Evolutionary conservation across 1,140 invertebrate genomes (phyloP), one percentile per base, ranked within the genome.

Genomic region (Popillia japonica): DNA sequence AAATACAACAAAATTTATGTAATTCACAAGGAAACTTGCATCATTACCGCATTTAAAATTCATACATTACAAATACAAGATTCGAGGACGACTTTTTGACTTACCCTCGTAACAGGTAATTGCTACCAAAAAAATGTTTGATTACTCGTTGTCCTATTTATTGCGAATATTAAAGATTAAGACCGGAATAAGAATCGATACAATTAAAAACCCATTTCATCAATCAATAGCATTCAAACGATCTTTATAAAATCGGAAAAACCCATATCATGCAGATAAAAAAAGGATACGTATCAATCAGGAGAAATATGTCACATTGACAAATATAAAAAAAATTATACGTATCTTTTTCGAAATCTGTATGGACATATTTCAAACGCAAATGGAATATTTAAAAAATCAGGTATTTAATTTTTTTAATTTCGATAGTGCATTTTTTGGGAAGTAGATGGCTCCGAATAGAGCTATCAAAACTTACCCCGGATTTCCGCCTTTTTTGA

Each of bases 161-260:
- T 34, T 34, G n/a, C 14, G 17, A 55, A 55, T n/a, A 55, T 55
- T 55, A 0, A 4, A 55, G 48, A 6, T 55, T 17, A 2, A 55
- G 11, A 55, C 3, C n/a, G n/a, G n/a, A n/a, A n/a, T n/a, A n/a
- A 55, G 9, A 8, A 44, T 44, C 42, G 8, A 44, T 14, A 55
- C 14, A 55, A 55, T 55, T 55, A 55, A 55, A 55, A 55, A n/a
- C n/a, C n/a, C n/a, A n/a, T n/a, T n/a, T n/a, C n/a, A n/a, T 34
- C 27, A 34, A 34, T 34, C 4, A 34, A 34, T 34, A 34, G 1
- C 27, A 4, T 34, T 4, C 27, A 34, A 34, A 2, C 4, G 4
- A 34, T 34, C 27, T 1, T 34, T 34, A 34, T 34, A 34, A 7
- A 55, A 3, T n/a, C 17, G n/a, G 48, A 17, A 55, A 55, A n/a